Evolutionary conservation across 1,140 invertebrate species (phyloP), one percentile per base, ranked within the genome.

Genomic region (Aplysia californica): DNA sequence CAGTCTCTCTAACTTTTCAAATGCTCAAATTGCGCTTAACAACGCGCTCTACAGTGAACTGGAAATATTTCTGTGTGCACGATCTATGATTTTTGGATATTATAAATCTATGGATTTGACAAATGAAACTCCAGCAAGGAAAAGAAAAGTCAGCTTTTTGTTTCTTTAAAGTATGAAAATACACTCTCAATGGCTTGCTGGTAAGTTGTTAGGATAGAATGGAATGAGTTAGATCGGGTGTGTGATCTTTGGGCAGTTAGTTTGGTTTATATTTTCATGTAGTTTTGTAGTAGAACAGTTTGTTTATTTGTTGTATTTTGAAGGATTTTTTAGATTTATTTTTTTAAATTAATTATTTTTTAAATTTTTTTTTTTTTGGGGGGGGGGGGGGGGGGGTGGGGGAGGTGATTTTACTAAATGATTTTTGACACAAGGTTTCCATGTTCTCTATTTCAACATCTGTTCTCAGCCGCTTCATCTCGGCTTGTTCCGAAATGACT

Each of bases 41-140:
- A n/a, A n/a, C n/a, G n/a, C n/a, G n/a, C n/a, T n/a, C n/a, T n/a
- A n/a, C n/a, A n/a, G n/a, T n/a, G n/a, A n/a, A n/a, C n/a, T n/a
- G n/a, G n/a, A n/a, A n/a, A n/a, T n/a, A n/a, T n/a, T n/a, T n/a
- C n/a, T n/a, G n/a, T n/a, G n/a, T n/a, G n/a, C n/a, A n/a, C n/a
- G n/a, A 89, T 90, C 98, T 5, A 91, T 91, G 21, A 90, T 93
- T 36, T 93, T 93, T n/a, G n/a, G n/a, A 65, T 91, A 98, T 38
- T 92, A 88, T 86, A 89, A 88, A 93, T 94, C 91, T 86, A 80
- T 85, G 26, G 0, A 55, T 55, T n/a, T n/a, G n/a, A n/a, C n/a
- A n/a, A 33, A 29, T 33, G 5, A 15, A 35, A 31, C 26, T 10
- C 4, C 6, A 67, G 18, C 18, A 15, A 35, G 65, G 38, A 33